Conservation (phyloP, 2,113 vertebrate genomes). For the Saccopteryx bilineata region DNA sequence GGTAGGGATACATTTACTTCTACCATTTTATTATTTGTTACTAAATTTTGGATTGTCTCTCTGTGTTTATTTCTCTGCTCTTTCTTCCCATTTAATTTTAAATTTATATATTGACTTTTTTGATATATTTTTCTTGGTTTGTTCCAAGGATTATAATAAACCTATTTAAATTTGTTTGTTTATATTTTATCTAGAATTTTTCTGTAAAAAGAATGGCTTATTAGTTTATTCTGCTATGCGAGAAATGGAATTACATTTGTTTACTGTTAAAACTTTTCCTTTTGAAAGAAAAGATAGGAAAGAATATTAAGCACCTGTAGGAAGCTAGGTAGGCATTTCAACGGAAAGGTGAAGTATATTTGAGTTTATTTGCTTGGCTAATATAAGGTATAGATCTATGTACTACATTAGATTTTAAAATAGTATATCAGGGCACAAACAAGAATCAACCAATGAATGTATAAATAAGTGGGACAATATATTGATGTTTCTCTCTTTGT, state of each 20-base stretch:
- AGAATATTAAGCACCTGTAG: conserved; percentile 60
- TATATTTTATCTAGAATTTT: background rate
- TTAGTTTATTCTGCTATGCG: background rate
- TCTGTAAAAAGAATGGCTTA: background rate
- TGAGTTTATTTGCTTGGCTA: conserved; percentile 63
- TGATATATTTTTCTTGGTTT: background rate
- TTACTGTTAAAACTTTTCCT: conserved; percentile 40
- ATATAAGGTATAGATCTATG: conserved; percentile 60
- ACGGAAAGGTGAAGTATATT: conserved; percentile 74
- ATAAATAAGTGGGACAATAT: too few species aligned
- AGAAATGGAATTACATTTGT: background rate
- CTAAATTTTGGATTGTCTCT: background rate
- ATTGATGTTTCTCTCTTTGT: too few species aligned
- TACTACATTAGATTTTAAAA: background rate
- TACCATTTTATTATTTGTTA: background rate
- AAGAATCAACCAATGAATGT: too few species aligned
- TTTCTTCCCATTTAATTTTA: background rate
- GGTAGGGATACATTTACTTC: background rate
- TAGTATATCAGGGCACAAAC: too few species aligned
- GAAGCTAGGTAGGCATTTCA: conserved; percentile 68
- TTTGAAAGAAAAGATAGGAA: conserved; percentile 66
- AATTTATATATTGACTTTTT: background rate
- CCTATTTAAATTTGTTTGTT: background rate
- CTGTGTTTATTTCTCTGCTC: background rate
- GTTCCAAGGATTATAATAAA: background rate